Percentiles rank a stretch among this genome's conserved stretches.
Conservation (phyloP, 2,113 vertebrate species). For the Atherinomorus stipes region DNA sequence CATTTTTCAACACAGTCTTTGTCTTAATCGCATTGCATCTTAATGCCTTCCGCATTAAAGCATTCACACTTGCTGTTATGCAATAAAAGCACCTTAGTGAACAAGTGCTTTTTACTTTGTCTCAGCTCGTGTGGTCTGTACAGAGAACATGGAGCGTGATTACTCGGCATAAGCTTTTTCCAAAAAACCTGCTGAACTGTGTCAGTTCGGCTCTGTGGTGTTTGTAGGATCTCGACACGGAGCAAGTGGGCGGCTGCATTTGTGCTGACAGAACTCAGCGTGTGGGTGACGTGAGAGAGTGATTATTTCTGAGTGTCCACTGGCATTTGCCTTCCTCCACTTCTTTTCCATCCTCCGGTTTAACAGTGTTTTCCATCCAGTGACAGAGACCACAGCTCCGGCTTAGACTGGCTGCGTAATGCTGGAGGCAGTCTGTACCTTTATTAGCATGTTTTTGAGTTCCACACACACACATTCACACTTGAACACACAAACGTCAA, state of each 20-base stretch:
- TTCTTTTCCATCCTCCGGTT: constrained; percentile 25
- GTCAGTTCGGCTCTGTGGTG: constrained; percentile 21
- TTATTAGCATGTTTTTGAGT: constrained; percentile 14
- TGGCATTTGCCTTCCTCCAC: constrained; percentile 40
- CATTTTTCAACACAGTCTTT: no score
- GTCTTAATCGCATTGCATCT: no score
- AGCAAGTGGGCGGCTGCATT: constrained; percentile 50
- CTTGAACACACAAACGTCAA: background rate
- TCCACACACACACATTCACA: background rate
- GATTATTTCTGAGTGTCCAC: constrained; percentile 61
- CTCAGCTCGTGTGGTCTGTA: constrained; percentile 6
- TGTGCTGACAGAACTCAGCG: constrained; percentile 47
- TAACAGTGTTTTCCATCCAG: constrained; percentile 26
- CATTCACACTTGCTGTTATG: no score
- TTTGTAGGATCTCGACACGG: constrained; percentile 18
- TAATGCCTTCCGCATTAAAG: no score
- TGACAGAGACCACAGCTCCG: constrained; percentile 29
- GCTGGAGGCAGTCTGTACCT: constrained; percentile 29
- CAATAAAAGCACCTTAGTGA: no score
- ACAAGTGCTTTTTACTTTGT: constrained; percentile 22
- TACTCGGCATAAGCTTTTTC: constrained; percentile 2
- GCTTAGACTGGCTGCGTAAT: constrained; percentile 17
- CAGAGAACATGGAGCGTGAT: constrained; percentile 9
- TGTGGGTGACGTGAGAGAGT: constrained; percentile 47
- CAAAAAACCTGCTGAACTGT: constrained; percentile 30